phyloP scores from a whole-genome alignment of 2,888 invertebrate genomes.

The Furcula furcula region DNA sequence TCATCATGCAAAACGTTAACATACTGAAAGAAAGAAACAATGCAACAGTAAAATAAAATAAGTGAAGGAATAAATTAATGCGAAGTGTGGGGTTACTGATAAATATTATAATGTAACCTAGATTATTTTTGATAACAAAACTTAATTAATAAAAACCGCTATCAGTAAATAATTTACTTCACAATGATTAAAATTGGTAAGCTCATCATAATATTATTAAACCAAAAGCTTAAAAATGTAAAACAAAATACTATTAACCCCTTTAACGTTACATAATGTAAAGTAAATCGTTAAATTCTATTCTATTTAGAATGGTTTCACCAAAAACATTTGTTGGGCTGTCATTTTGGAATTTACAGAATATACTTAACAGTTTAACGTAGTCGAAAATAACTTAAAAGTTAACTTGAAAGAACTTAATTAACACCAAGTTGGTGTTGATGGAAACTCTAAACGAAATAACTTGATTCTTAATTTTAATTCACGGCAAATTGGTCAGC shows the following conservation, averaged over 20 bases:
- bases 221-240: not conserved
- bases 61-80: too few relatives aligned
- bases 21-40: too few relatives aligned
- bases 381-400: not conserved
- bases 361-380: too few relatives aligned
- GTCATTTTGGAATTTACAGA: too few relatives aligned
- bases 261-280: too few relatives aligned
- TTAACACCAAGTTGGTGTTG: slow-evolving; percentile 6
- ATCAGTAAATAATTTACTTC: not conserved
- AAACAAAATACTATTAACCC: too few relatives aligned
- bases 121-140: too few relatives aligned
- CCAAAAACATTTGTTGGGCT: too few relatives aligned
- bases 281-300: too few relatives aligned
- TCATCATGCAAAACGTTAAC: too few relatives aligned
- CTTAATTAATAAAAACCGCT: not conserved
- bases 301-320: too few relatives aligned
- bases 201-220: not conserved
- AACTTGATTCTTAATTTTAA: slow-evolving; percentile 15
- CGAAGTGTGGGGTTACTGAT: not conserved
- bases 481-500: slow-evolving; percentile 11
- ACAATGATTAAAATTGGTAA: not conserved
- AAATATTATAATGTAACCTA: not conserved
- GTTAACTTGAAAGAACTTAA: slow-evolving; percentile 2
- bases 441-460: slow-evolving; percentile 4
- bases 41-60: too few relatives aligned